These are phyloP conservation scores for Tamias sibiricus DNA, from an alignment of 2,113 vertebrate species.

Conservation along the genomic window DNA sequence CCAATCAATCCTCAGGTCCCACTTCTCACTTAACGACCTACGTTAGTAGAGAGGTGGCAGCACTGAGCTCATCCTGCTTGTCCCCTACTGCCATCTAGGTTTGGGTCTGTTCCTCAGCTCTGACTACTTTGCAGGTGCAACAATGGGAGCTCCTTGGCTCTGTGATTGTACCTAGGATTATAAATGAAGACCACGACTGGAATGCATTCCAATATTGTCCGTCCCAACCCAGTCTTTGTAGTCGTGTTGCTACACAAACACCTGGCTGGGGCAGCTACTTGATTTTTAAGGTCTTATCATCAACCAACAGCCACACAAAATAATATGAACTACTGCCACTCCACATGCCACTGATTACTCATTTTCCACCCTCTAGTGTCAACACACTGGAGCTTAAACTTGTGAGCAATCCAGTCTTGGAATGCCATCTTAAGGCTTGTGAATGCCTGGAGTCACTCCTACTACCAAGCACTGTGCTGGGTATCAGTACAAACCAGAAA, in stretches of 20 bases:
- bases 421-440: background rate
- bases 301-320: background rate
- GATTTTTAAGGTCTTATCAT: background rate
- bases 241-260: fast-evolving
- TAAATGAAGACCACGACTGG: fast-evolving
- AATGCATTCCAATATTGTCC: background rate
- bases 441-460: background rate
- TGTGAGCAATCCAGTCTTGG: background rate
- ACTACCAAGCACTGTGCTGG: background rate
- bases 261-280: background rate
- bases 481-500: background rate
- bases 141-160: background rate
- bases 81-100: background rate
- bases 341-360: background rate
- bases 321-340: background rate
- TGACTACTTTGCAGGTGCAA: background rate
- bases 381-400: background rate
- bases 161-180: too few species aligned
- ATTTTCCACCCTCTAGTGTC: too few species aligned
- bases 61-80: background rate
- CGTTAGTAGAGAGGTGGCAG: background rate
- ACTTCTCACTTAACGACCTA: background rate
- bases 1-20: background rate
- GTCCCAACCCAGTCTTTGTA: background rate
- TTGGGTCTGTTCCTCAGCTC: background rate